Base-by-base conservation (phyloP, 2,888 invertebrate species). In the Agonum fuliginosum region DNA sequence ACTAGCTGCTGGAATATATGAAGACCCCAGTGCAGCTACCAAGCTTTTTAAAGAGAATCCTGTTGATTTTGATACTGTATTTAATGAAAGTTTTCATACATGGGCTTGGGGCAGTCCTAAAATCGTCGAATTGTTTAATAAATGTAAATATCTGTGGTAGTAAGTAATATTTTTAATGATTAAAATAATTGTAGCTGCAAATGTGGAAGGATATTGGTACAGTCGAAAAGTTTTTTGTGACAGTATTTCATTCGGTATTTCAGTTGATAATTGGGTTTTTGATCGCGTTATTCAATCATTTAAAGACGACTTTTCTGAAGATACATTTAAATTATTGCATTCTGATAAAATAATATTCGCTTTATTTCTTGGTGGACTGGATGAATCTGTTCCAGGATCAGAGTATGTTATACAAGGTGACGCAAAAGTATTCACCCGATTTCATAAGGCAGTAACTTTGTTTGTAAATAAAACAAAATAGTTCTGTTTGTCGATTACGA, bases 41-140 rank as follows among this genome's bases (percentile, higher is more conserved):
- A 95, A 92, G 87, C 96, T 98, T 0, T 99, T 99, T 99, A 96
- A 98, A 86, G 94, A 96, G 83, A 99, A 99, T 87, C 97, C 97
- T 1, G 97, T 98, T 3, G 94, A 97, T 84, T 99, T 99, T 90
- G 99, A 99, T 87, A 97, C 97, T 1, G 91, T 99, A 0, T 96
- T 99, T 83, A 99, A 99, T 88, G 92, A 95, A 84, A 96, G 96
- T 80, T 85, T 87, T 0, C 89, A 90, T 80, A 94, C 97, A 0
- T 97, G 95, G 92, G 93, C 96, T 43, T 98, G 97, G 95, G 99
- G 99, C 14, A 96, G 97, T 84, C 97, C 97, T 78, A 99, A 99
- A 85, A 96, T 99, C 80, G 88, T 98, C 5, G 92, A 94, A 73
- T 95, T 99, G 87, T 99, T 99, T 85, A 92, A 94, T 27, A 94